Conservation (phyloP, 2,888 invertebrate species). For the Caradrina kadenii region DNA sequence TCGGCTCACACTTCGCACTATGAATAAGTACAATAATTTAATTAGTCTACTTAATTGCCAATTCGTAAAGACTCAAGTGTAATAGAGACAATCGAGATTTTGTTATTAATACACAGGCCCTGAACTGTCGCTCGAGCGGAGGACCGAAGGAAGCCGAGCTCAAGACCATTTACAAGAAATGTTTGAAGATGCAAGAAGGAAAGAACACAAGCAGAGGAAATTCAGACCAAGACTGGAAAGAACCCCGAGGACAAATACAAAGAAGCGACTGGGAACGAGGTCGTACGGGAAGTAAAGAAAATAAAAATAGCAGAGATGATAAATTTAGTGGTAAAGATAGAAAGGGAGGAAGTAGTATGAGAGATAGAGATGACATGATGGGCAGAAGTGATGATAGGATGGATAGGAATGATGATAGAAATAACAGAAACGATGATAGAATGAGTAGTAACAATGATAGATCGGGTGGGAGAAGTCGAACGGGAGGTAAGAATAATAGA, state of each 20-base stretch:
- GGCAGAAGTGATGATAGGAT: conserved; percentile 64
- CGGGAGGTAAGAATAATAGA: conserved; percentile 33
- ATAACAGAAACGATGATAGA: conserved; percentile 54
- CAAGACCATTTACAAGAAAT: conserved; percentile 90
- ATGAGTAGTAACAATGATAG: conserved; percentile 50
- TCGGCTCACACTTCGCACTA: too few relatives aligned
- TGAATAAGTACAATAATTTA: too few relatives aligned
- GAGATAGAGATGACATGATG: conserved; percentile 65
- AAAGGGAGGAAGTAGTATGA: conserved; percentile 48
- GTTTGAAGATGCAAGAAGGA: conserved; percentile 86
- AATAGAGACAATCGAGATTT: too few relatives aligned
- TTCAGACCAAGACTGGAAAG: conserved; percentile 76
- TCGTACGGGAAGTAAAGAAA: conserved; percentile 64
- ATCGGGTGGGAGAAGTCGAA: conserved; percentile 42
- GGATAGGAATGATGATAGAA: conserved; percentile 59
- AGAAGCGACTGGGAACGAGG: conserved; percentile 71
- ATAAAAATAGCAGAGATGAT: conserved; percentile 65
- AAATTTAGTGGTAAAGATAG: conserved; percentile 62
- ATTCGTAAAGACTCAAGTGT: too few relatives aligned
- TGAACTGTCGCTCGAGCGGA: conserved; percentile 91
- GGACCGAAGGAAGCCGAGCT: conserved; percentile 91
- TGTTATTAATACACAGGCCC: conserved; percentile 75
- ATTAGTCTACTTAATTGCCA: too few relatives aligned
- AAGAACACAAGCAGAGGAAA: conserved; percentile 72
- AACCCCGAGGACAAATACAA: conserved; percentile 70